A percentile compares a stretch with the other conserved stretches of the same genome.
These are phyloP conservation scores for Pelusios castaneus DNA, from an alignment of 2,113 vertebrate genomes.

Conservation along the genomic window DNA sequence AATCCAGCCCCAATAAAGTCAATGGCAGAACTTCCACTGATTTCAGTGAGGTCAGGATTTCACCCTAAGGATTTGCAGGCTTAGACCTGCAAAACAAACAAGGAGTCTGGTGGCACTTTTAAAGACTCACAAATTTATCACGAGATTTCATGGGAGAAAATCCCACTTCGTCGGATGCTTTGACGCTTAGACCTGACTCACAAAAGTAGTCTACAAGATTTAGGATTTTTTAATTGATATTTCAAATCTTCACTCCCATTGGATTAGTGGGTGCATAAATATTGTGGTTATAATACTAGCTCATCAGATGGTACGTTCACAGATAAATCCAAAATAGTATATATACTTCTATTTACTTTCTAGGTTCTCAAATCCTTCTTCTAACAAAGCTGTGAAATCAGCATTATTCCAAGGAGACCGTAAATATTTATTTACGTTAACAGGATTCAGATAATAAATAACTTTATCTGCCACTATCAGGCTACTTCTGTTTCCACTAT, in stretches of 20 bases:
- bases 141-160: no score
- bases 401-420: background rate
- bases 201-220: background rate
- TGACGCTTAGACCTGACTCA: no score
- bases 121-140: background rate
- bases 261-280: background rate
- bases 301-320: background rate
- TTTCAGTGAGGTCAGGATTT: background rate
- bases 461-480: background rate
- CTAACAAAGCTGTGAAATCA: background rate
- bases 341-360: background rate
- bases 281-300: background rate
- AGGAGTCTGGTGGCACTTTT: no score
- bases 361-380: background rate
- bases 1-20: background rate
- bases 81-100: background rate
- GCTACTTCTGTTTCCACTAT: background rate
- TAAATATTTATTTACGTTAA: background rate
- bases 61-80: background rate
- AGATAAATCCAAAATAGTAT: background rate
- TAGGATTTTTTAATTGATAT: background rate
- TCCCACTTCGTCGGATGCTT: no score
- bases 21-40: background rate
- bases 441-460: background rate
- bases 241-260: background rate